Percentiles rank a stretch among this genome's conserved stretches.
phyloP scores from a whole-genome alignment of 2,797 vertebrate genomes.

The Microhierax caerulescens region DNA sequence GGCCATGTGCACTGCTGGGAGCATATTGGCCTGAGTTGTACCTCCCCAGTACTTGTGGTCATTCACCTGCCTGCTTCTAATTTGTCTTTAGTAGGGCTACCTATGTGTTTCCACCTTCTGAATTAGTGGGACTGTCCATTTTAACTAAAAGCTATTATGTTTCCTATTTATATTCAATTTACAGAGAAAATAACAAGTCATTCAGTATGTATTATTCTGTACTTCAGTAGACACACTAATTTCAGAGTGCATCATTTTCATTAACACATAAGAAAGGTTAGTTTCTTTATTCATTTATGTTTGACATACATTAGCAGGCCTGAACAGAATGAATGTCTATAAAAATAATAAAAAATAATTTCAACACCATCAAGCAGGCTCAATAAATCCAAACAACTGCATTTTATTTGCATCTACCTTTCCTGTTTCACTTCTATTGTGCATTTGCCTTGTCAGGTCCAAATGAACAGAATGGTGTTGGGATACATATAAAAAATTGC shows the following conservation, averaged over 20 bases:
- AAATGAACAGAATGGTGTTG: not conserved
- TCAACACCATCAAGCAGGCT: not conserved
- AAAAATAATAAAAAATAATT: conserved; percentile 2
- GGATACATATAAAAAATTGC: not conserved
- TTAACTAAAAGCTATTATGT: not conserved
- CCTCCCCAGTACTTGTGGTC: not conserved
- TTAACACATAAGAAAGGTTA: not conserved
- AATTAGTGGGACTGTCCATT: not conserved
- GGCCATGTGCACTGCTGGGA: rapidly evolving
- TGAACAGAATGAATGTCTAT: not conserved
- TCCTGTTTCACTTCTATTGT: not conserved
- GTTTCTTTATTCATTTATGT: not conserved
- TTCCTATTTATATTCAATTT: not conserved
- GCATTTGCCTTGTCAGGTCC: not conserved
- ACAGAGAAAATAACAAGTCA: not conserved
- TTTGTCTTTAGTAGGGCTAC: not conserved
- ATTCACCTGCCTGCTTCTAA: not conserved
- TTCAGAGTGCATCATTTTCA: not conserved
- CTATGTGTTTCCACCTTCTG: not conserved
- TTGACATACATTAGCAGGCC: not conserved
- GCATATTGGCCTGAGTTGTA: not conserved
- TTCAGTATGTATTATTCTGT: not conserved
- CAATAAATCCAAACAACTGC: not conserved
- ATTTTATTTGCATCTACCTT: not conserved
- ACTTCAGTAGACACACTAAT: not conserved